phyloP scores from a whole-genome alignment of 2,888 invertebrate genomes.

The Aphrophora alni region DNA sequence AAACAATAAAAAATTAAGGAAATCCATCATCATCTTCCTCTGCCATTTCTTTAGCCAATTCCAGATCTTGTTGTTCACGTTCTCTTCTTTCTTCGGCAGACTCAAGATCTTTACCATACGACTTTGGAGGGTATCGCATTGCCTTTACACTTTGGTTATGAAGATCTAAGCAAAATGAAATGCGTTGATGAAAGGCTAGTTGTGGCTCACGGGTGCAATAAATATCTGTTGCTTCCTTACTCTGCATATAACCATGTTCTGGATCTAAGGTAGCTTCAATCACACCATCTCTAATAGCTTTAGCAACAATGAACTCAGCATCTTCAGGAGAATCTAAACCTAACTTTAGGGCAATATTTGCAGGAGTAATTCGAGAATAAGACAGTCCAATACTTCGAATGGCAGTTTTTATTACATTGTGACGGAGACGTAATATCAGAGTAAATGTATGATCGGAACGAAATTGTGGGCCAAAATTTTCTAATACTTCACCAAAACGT shows the following conservation, averaged over 20 bases:
- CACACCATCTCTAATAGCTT: conserved; percentile 97
- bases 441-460: conserved; percentile 95
- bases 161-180: conserved; percentile 95
- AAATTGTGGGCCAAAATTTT: conserved; percentile 90
- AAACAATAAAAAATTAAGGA: conserved; percentile 43
- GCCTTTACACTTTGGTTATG: conserved; percentile 99
- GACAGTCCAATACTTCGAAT: conserved; percentile 95
- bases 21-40: conserved; percentile 93
- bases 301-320: conserved; percentile 98
- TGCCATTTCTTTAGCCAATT: conserved; percentile 99
- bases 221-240: conserved; percentile 95
- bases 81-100: conserved; percentile 96
- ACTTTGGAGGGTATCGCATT: conserved; percentile 98
- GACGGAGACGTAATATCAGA: conserved; percentile 91
- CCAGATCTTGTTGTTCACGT: conserved; percentile 96
- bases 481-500: conserved; percentile 91
- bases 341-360: conserved; percentile 93
- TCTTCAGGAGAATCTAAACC: conserved; percentile 95
- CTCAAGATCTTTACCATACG: conserved; percentile 97
- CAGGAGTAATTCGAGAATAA: conserved; percentile 94
- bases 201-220: conserved; percentile 97
- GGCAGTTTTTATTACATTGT: conserved; percentile 99
- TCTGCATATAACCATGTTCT: conserved; percentile 94
- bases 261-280: conserved; percentile 98
- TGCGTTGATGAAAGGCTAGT: conserved; percentile 94